These are phyloP conservation scores for Lutraria rhynchaena DNA, from an alignment of 1,140 invertebrate species.

Conservation along the genomic window DNA sequence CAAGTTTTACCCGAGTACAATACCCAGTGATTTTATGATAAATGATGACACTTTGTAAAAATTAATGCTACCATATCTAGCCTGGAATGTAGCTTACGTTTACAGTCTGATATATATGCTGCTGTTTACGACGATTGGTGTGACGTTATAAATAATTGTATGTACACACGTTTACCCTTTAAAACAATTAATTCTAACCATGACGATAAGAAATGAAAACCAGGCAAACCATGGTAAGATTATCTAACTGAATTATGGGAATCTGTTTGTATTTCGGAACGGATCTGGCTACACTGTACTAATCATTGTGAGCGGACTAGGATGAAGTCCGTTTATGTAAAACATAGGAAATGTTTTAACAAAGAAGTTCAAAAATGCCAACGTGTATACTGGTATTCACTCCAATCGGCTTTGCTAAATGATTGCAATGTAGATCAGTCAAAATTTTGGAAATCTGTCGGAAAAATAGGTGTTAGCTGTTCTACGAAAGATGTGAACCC, in stretches of 20 bases:
- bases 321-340: neutral
- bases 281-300: neutral
- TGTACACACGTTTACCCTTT: neutral
- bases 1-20: neutral
- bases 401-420: neutral
- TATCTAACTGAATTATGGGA: neutral
- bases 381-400: neutral
- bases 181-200: neutral
- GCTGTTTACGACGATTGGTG: neutral
- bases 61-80: neutral
- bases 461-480: neutral
- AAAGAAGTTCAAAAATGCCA: neutral
- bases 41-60: neutral
- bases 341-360: neutral
- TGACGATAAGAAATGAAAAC: neutral
- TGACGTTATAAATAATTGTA: neutral
- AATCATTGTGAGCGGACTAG: neutral
- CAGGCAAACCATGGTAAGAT: neutral
- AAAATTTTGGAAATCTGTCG: constrained; percentile 10
- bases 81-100: neutral
- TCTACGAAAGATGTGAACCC: neutral
- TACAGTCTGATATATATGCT: too few species aligned
- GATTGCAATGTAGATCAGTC: constrained; percentile 9
- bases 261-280: neutral
- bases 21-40: constrained; percentile 13